Base-by-base conservation (phyloP, 2,888 invertebrate genomes). In the Podabrus alpinus region DNA sequence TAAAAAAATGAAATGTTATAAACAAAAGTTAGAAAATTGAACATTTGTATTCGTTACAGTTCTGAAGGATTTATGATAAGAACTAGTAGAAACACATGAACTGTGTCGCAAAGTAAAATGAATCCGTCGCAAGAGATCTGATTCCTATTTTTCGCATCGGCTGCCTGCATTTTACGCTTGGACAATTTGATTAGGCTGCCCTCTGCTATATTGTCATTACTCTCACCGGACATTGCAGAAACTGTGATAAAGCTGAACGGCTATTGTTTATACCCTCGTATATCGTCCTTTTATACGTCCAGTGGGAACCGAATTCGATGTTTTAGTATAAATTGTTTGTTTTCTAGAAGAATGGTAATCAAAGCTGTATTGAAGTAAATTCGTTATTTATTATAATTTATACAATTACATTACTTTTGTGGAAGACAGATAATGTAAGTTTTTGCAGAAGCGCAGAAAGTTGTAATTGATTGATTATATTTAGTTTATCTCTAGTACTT, bases 71-170 rank as follows among this genome's bases (percentile, higher is more conserved):
- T 82, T 82, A 82, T 80, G 78, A 70, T 70, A 69, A 72, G 64
- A 70, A 76, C 67, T 71, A 71, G 73, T 73, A 73, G 73, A 69
- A 72, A 76, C 71, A 64, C 21, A 68, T 74, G 71, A 76, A 75
- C 76, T 66, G 72, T 68, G 74, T 74, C 72, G 68, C 76, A 81
- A 80, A 80, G 77, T 79, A 82, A 81, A 79, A 82, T 82, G 79
- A 80, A 82, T 82, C 79, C 81, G 82, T 81, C 82, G 81, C 82
- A 78, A 72, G 81, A 80, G 82, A 78, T 78, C 78, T 76, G 77
- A 77, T 79, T 79, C 77, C 81, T 79, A 82, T 82, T 80, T 80
- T 77, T 79, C 81, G 81, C 82, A 80, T 81, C 81, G 79, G 76
- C 77, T 78, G 79, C 73, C 73, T 73, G 77, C 79, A 80, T 81